A percentile compares a stretch with the other conserved stretches of the same genome.
These are phyloP conservation scores for Oeneis ivallda DNA, from an alignment of 2,888 invertebrate genomes.

Conservation along the genomic window DNA sequence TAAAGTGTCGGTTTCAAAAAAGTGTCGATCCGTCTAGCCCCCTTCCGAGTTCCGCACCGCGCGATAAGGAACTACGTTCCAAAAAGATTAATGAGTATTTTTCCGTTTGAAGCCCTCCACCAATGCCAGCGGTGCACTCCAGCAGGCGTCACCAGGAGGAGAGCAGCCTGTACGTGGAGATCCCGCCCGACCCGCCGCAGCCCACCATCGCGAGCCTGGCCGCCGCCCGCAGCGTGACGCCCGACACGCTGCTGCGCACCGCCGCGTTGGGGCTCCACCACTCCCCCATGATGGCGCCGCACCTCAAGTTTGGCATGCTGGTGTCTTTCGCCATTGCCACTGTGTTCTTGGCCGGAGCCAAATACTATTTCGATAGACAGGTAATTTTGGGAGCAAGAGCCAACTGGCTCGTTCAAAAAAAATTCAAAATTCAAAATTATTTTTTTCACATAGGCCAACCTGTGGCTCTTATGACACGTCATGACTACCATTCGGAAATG, in stretches of 20 bases:
- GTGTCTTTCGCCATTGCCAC: conserved; percentile 86
- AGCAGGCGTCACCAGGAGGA: conserved; percentile 64
- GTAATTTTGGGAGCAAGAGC: conserved; percentile 55
- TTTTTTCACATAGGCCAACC: too few species aligned
- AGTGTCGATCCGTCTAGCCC: too few species aligned
- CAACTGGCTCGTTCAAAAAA: too few species aligned
- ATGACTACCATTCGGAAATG: too few species aligned
- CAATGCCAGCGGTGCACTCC: conserved; percentile 61
- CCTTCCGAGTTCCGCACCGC: too few species aligned
- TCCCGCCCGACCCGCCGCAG: conserved; percentile 64
- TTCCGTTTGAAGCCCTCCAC: conserved; percentile 50
- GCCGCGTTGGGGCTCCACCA: conserved; percentile 73
- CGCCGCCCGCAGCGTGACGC: conserved; percentile 73
- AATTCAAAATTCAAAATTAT: too few species aligned
- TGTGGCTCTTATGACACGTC: too few species aligned
- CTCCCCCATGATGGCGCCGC: conserved; percentile 79
- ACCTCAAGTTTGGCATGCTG: conserved; percentile 86
- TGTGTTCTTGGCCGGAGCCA: conserved; percentile 86
- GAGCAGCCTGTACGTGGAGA: conserved; percentile 73
- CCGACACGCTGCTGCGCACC: conserved; percentile 71
- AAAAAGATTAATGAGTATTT: background rate
- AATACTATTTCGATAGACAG: conserved; percentile 87
- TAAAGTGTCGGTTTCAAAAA: too few species aligned
- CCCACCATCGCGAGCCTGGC: conserved; percentile 74
- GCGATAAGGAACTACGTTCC: too few species aligned